Conservation (phyloP, 1,140 invertebrate species). For the Rhyacophila brunnea region DNA sequence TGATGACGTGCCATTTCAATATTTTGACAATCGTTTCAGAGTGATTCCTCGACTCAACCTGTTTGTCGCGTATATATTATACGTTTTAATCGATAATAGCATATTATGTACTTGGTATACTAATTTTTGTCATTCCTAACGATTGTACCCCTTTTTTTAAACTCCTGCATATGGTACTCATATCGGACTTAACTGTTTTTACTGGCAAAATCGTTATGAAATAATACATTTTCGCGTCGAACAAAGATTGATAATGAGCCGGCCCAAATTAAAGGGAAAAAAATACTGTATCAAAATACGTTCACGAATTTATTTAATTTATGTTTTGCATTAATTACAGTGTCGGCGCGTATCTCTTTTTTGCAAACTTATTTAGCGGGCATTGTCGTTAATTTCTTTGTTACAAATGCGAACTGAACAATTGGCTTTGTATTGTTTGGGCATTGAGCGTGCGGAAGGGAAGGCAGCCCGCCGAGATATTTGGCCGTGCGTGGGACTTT, state of each 20-base stretch:
- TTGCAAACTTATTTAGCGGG: neutral
- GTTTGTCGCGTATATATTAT: too few relatives aligned
- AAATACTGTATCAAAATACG: neutral
- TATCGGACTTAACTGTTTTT: too few relatives aligned
- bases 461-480: slow-evolving; percentile 2
- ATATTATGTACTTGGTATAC: too few relatives aligned
- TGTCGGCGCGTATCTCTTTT: neutral
- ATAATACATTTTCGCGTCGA: too few relatives aligned
- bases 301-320: slow-evolving; percentile 5
- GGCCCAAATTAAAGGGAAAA: neutral
- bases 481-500: slow-evolving; percentile 5
- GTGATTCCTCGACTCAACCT: too few relatives aligned
- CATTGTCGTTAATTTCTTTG: slow-evolving; percentile 24
- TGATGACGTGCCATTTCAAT: too few relatives aligned
- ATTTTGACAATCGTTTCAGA: too few relatives aligned
- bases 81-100: too few relatives aligned
- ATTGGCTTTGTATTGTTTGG: slow-evolving; percentile 10
- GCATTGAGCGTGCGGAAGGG: slow-evolving; percentile 5
- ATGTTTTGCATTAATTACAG: slow-evolving; percentile 10
- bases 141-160: too few relatives aligned
- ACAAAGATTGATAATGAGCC: neutral
- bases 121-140: too few relatives aligned
- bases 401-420: slow-evolving; percentile 23
- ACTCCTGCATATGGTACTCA: too few relatives aligned
- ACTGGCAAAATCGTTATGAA: too few relatives aligned